These are phyloP conservation scores for Cataglyphis altisquamis DNA, from an alignment of 2,888 invertebrate species.

Conservation along the genomic window DNA sequence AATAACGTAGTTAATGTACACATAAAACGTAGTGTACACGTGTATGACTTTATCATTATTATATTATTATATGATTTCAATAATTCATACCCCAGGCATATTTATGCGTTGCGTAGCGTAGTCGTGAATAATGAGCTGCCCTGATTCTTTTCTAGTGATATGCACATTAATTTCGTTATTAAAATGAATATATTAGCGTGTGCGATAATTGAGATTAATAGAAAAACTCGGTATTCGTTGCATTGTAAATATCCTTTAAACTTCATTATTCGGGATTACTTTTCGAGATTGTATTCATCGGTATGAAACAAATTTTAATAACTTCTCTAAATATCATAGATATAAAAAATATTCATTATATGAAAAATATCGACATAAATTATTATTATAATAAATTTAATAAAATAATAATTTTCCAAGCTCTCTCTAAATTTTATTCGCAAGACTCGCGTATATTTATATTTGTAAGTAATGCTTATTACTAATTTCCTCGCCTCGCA, in stretches of 20 bases:
- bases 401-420: not conserved
- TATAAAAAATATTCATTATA: constrained; percentile 17
- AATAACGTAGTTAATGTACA: constrained; percentile 34
- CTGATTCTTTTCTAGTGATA: constrained; percentile 23
- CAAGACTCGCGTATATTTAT: not conserved
- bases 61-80: constrained; percentile 34
- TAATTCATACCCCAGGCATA: constrained; percentile 34
- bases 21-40: not conserved
- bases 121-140: constrained; percentile 15
- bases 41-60: constrained; percentile 49
- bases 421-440: not conserved
- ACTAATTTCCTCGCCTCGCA: not conserved
- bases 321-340: not conserved
- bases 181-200: not conserved
- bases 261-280: constrained; percentile 2
- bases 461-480: constrained; percentile 6
- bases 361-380: constrained; percentile 1
- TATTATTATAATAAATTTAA: constrained; percentile 22
- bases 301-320: constrained; percentile 14
- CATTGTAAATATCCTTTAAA: not conserved
- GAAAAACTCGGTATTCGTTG: no score
- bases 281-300: constrained; percentile 10
- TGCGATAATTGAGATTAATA: constrained; percentile 1
- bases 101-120: constrained; percentile 20
- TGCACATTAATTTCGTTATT: constrained; percentile 9